Percentiles rank a stretch among this genome's conserved stretches.
Evolutionary conservation across 2,113 vertebrate genomes (phyloP).

Genomic region (Pollachius pollachius): DNA sequence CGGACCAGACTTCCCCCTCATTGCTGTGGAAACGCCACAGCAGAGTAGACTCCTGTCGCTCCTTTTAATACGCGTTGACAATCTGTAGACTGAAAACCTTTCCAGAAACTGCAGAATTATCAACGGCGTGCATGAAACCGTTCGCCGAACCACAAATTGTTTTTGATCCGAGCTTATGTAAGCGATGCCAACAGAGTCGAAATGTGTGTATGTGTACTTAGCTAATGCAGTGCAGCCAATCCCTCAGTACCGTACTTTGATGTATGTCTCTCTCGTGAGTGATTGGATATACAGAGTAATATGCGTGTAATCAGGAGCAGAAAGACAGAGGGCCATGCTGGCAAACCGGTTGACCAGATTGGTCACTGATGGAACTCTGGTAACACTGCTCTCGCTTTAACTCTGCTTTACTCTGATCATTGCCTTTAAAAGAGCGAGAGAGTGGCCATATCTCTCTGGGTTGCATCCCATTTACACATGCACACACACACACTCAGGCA

Average conservation of each 20-base stretch:
- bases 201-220: constrained; percentile 51
- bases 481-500: too few relatives aligned
- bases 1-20: constrained; percentile 34
- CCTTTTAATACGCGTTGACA: constrained; percentile 46
- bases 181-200: constrained; percentile 46
- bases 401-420: constrained; percentile 32
- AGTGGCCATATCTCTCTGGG: too few relatives aligned
- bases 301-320: constrained; percentile 66
- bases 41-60: constrained; percentile 15
- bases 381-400: constrained; percentile 24
- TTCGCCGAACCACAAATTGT: constrained; percentile 31
- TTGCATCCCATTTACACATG: too few relatives aligned
- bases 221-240: constrained; percentile 54
- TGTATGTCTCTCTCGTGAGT: constrained; percentile 49
- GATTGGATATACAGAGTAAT: constrained; percentile 54
- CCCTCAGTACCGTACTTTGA: constrained; percentile 57
- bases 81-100: constrained; percentile 36
- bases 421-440: constrained; percentile 1
- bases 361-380: constrained; percentile 38
- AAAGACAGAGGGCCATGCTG: constrained; percentile 31
- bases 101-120: constrained; percentile 41
- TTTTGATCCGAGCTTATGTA: constrained; percentile 54
- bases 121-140: constrained; percentile 33
- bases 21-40: constrained; percentile 19
- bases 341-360: constrained; percentile 39